Evolutionary conservation across 2,113 vertebrate species (phyloP), one percentile per base, ranked within the genome.

Genomic region (Colossoma macropomum): DNA sequence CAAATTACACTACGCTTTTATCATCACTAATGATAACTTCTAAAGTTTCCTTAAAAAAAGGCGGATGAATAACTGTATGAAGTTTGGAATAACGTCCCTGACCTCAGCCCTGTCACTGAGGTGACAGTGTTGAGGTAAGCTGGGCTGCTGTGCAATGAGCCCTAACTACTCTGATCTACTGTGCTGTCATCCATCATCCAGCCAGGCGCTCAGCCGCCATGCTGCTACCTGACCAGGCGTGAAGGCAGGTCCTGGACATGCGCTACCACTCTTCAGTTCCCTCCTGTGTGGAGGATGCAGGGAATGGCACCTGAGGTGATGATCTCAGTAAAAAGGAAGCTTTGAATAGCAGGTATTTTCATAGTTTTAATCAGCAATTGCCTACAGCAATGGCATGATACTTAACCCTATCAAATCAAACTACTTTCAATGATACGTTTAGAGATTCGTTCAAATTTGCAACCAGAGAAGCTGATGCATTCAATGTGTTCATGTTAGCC

Each of bases 121-220:
- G 70, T 74, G 54, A 70, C 48, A 59, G 72, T 17, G 10, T 50
- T 16, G 75, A 63, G 75, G 84, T 81, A 56, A 27, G 71, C 32
- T 38, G 71, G 70, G 77, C 79, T 63, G 50, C 60, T 38, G 74
- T 71, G 74, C 76, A 85, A 85, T 77, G 74, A 85, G 79, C 74
- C 75, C 59, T 77, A 72, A 65, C 54, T 56, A 56, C 54, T 56
- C 65, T 66, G 66, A 72, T 70, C 54, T 65, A 72, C 54, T 81
- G 73, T 85, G 68, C 65, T 80, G 63, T 75, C 83, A 76, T 75
- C 75, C 77, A 59, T 79, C 81, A 83, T 76, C 50, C 16, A 77
- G 54, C 54, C 59, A 66, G 71, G 59, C 56, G 34, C 59, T 41
- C 48, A 69, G 81, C 21, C 50, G 34, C 76, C 75, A 62, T 70